phyloP scores from a whole-genome alignment of 2,797 vertebrate genomes.

The Lacerta bilineata region DNA sequence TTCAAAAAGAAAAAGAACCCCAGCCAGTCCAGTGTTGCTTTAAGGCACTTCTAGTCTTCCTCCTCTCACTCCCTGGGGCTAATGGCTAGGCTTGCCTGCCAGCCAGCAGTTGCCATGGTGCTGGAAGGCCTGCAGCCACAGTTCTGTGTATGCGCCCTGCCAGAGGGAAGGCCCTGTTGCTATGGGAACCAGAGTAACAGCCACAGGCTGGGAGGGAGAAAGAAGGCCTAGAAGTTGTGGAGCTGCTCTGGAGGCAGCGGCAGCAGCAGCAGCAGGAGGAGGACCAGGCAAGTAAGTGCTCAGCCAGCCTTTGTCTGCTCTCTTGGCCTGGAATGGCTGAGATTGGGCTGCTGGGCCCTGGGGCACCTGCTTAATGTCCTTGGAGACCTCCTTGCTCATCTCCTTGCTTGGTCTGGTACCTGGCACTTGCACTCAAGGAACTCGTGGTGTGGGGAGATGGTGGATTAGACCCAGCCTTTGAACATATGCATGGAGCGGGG shows the following conservation, averaged over 20 bases:
- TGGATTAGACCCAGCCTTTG: too few species aligned
- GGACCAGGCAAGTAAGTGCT: not conserved
- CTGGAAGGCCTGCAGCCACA: not conserved
- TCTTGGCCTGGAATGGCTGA: fast-evolving
- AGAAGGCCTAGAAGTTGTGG: not conserved
- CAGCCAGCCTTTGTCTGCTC: too few species aligned
- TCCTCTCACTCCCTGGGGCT: not conserved
- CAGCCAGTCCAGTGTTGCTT: not conserved
- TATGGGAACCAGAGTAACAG: not conserved
- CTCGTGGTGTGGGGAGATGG: too few species aligned
- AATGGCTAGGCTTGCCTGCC: not conserved
- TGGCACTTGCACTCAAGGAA: not conserved
- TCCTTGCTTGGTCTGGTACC: too few species aligned
- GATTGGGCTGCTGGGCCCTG: fast-evolving
- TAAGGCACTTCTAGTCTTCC: not conserved
- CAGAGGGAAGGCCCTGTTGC: conserved; percentile 17
- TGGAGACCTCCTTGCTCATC: not conserved
- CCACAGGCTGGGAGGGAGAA: not conserved
- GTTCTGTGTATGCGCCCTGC: not conserved
- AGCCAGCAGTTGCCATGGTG: conserved; percentile 31
- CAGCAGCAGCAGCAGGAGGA: not conserved
- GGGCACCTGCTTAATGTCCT: not conserved
- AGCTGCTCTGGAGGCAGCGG: not conserved
- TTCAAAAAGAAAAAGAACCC: too few species aligned
- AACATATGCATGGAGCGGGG: too few species aligned